A percentile compares a stretch with the other conserved stretches of the same genome.
Evolutionary conservation across 2,888 invertebrate genomes (phyloP).

Genomic region (Andrena haemorrhoa): DNA sequence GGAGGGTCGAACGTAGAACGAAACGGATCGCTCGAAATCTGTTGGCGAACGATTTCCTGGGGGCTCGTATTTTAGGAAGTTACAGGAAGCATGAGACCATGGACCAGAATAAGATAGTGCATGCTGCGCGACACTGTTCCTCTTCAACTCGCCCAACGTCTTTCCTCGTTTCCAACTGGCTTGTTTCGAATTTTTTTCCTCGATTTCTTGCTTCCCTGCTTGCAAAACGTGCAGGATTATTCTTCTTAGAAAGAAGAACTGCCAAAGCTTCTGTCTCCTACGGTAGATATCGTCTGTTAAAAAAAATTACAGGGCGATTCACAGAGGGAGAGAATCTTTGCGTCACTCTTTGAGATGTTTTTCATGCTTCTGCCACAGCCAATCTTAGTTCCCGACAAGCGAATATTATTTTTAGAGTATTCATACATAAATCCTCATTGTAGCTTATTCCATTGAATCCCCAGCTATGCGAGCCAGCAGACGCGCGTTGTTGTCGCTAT

Average conservation of each 20-base stretch:
- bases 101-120: constrained; percentile 76
- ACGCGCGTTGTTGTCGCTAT: too few relatives aligned
- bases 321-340: not conserved
- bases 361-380: not conserved
- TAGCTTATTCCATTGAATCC: too few relatives aligned
- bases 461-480: too few relatives aligned
- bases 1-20: constrained; percentile 53
- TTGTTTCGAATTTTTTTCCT: constrained; percentile 10
- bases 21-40: constrained; percentile 68
- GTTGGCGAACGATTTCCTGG: constrained; percentile 76
- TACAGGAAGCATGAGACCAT: constrained; percentile 78
- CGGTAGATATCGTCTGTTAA: not conserved
- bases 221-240: not conserved
- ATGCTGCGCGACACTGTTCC: constrained; percentile 67
- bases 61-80: constrained; percentile 81
- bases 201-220: not conserved
- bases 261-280: too few relatives aligned
- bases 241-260: not conserved
- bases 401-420: too few relatives aligned
- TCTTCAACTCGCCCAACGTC: constrained; percentile 59
- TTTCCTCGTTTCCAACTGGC: constrained; percentile 46
- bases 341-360: not conserved
- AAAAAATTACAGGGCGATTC: too few relatives aligned
- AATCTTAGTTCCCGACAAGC: not conserved
- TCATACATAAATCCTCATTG: too few relatives aligned